Percentiles rank a stretch among this genome's conserved stretches.
Conservation (phyloP, 2,888 invertebrate species). For the Palloptera scutellata region DNA sequence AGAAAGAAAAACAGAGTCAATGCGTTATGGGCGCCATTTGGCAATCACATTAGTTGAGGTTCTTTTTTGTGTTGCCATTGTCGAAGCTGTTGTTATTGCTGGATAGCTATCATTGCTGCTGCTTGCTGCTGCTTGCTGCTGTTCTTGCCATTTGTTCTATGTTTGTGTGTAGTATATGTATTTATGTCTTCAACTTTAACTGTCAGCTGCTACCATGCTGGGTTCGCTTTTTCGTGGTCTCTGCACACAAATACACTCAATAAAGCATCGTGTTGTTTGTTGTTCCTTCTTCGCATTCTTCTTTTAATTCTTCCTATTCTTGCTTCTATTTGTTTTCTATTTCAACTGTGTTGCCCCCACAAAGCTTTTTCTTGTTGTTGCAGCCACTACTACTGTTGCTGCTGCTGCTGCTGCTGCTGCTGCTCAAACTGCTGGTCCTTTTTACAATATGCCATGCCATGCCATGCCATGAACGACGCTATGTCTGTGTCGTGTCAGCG, state of each 20-base stretch:
- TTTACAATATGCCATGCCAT: no score
- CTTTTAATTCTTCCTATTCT: background rate
- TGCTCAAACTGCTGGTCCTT: no score
- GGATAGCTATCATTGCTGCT: background rate
- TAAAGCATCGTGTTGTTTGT: background rate
- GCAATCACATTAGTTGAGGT: conserved; percentile 46
- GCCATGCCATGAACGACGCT: background rate
- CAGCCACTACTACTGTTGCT: no score
- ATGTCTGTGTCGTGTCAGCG: conserved; percentile 20
- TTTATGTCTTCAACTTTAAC: background rate
- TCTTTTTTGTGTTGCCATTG: conserved; percentile 19
- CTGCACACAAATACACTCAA: background rate
- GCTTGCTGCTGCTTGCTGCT: background rate
- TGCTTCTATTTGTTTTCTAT: background rate
- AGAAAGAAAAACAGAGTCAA: background rate
- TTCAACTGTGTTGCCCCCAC: background rate
- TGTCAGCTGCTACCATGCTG: conserved; percentile 12
- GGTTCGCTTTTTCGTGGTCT: background rate
- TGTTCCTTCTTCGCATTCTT: background rate
- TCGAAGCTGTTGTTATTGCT: background rate
- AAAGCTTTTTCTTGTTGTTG: background rate
- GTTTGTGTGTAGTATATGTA: background rate
- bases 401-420: background rate
- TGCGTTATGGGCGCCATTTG: conserved; percentile 42
- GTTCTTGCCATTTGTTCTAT: background rate